Evolutionary conservation across 2,797 vertebrate species (phyloP).

Genomic region (Mus spretus): DNA sequence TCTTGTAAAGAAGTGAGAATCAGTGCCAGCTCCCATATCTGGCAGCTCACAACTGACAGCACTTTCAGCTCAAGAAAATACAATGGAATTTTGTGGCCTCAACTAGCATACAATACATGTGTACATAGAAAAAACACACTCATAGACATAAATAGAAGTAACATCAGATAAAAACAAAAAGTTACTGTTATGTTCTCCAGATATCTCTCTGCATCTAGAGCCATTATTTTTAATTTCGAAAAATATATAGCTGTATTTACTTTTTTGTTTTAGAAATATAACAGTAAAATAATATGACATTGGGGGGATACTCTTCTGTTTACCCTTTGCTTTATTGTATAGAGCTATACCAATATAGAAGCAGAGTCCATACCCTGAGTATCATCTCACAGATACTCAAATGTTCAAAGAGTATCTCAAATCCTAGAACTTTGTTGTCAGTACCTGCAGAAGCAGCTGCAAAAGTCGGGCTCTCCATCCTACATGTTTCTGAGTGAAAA

Average conservation of each 20-base stretch:
- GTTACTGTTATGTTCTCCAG: background rate
- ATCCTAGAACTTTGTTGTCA: background rate
- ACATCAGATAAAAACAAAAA: background rate
- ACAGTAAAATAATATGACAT: background rate
- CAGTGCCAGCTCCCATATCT: no score
- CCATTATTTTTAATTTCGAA: background rate
- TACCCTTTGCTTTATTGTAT: background rate
- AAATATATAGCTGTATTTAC: background rate
- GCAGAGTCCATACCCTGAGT: background rate
- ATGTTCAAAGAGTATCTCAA: background rate
- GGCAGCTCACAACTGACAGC: background rate
- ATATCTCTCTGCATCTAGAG: background rate
- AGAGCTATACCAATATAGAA: background rate
- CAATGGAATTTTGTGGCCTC: background rate
- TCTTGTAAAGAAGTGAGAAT: background rate
- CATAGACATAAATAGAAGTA: background rate
- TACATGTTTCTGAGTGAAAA: background rate
- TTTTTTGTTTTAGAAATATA: background rate
- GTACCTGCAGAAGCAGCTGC: background rate
- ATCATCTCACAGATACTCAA: background rate
- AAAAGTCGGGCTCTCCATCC: background rate
- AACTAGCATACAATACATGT: no score
- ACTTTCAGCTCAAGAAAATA: background rate
- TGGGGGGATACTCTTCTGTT: background rate
- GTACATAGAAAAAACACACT: background rate